phyloP scores from a whole-genome alignment of 2,113 vertebrate genomes.

The Todiramphus saurophagus region DNA sequence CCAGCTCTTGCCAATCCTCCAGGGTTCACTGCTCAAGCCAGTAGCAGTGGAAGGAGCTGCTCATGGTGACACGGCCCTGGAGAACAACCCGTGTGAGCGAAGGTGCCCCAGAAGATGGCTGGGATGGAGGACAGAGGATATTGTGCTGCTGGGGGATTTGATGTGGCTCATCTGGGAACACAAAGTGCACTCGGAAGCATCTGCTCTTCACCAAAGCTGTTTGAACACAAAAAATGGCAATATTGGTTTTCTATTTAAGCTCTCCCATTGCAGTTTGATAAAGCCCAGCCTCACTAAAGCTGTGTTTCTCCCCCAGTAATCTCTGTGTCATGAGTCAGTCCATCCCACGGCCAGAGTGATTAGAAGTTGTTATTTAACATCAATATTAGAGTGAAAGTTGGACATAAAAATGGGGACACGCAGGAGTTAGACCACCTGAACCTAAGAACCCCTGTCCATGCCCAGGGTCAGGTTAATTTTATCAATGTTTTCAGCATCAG shows the following conservation, averaged over 20 bases:
- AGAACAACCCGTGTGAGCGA: neutral
- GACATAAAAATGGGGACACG: neutral
- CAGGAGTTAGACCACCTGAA: neutral
- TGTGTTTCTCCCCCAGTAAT: neutral
- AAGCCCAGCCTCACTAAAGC: neutral
- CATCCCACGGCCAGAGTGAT: neutral
- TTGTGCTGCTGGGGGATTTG: fast-evolving
- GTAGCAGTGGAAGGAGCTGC: neutral
- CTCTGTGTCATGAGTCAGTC: neutral
- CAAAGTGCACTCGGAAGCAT: neutral
- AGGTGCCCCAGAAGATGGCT: neutral
- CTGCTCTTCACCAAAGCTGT: neutral
- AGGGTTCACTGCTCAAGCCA: neutral
- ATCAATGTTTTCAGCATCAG: neutral
- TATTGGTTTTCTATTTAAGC: neutral
- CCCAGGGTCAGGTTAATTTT: neutral
- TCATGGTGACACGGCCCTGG: neutral
- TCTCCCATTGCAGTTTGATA: neutral
- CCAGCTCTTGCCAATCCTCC: neutral
- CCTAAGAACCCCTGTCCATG: neutral
- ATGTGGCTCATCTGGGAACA: neutral
- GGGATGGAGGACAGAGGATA: neutral
- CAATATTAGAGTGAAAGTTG: neutral
- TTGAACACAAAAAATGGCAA: neutral
- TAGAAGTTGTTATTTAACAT: neutral